phyloP scores from a whole-genome alignment of 2,797 vertebrate species.

The Hydrolagus colliei region DNA sequence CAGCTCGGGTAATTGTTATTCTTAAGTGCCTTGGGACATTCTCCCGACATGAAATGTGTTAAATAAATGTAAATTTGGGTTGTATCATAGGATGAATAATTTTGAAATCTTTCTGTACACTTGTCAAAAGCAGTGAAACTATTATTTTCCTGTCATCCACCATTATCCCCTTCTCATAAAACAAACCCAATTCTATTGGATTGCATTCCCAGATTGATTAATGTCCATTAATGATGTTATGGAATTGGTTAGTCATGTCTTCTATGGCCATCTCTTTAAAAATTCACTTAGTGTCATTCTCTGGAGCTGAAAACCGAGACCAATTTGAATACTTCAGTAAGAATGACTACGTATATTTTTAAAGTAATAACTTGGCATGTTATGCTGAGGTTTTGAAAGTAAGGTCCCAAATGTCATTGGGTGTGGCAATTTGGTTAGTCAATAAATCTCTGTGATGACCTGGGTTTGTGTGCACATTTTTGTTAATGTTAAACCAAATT shows the following conservation, averaged over 20 bases:
- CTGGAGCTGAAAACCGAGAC: not conserved
- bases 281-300: slow-evolving; percentile 6
- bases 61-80: no score
- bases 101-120: no score
- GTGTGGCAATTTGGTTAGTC: slow-evolving; percentile 8
- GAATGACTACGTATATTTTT: not conserved
- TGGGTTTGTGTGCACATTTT: slow-evolving; percentile 11
- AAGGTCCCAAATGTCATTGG: not conserved
- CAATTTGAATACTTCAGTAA: not conserved
- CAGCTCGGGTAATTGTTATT: no score
- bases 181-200: no score
- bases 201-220: no score
- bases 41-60: no score
- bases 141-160: no score
- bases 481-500: not conserved
- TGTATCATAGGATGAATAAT: no score
- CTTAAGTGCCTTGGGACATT: no score
- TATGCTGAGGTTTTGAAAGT: not conserved
- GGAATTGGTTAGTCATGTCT: not conserved
- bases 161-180: no score
- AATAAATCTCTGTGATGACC: slow-evolving; percentile 18
- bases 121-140: no score
- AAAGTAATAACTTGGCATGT: not conserved
- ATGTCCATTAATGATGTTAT: not conserved
- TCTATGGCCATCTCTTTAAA: not conserved